A percentile compares a stretch with the other conserved stretches of the same genome.
Evolutionary conservation across 2,888 invertebrate genomes (phyloP).

Genomic region (Iphiclides podalirius): DNA sequence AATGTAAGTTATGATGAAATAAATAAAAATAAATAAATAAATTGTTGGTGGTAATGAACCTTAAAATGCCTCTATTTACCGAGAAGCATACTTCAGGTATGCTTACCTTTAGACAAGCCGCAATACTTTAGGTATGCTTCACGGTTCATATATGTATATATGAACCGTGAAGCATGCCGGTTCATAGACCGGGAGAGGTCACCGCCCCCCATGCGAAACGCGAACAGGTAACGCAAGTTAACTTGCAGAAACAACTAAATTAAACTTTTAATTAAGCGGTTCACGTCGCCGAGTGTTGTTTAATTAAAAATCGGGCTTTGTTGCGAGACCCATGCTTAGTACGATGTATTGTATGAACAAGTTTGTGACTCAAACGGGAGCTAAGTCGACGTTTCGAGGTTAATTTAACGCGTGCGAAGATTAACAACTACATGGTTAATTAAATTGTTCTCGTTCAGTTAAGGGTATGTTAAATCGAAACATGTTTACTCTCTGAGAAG

Average conservation of each 20-base stretch:
- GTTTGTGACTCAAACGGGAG: background rate
- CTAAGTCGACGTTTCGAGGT: background rate
- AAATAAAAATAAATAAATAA: too few relatives aligned
- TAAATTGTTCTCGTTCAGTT: background rate
- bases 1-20: too few relatives aligned
- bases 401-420: background rate
- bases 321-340: background rate
- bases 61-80: too few relatives aligned
- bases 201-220: too few relatives aligned
- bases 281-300: background rate
- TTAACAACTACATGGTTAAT: background rate
- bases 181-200: too few relatives aligned
- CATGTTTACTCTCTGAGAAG: too few relatives aligned
- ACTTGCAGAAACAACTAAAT: conserved; percentile 2
- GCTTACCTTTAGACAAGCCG: too few relatives aligned
- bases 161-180: too few relatives aligned
- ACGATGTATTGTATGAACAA: background rate
- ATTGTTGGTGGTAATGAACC: too few relatives aligned
- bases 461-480: background rate
- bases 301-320: conserved; percentile 5
- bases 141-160: too few relatives aligned
- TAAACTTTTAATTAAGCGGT: conserved; percentile 12
- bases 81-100: too few relatives aligned
- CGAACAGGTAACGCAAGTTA: conserved; percentile 5
- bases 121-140: too few relatives aligned